These are phyloP conservation scores for Lamprotornis superbus DNA, from an alignment of 2,113 vertebrate species.

Conservation along the genomic window DNA sequence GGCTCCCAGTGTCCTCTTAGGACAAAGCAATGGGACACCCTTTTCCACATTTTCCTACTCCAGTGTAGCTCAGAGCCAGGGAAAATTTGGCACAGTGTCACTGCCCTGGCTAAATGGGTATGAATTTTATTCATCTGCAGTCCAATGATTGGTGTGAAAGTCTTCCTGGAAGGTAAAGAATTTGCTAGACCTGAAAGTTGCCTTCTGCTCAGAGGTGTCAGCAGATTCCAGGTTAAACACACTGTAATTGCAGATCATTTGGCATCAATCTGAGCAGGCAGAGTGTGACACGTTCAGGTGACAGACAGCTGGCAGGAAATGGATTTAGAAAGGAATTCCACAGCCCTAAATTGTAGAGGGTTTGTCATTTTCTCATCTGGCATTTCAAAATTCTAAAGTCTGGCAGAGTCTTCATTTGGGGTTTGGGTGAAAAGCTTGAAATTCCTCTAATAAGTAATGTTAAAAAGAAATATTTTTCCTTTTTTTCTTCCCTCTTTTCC, in stretches of 20 bases:
- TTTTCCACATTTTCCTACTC: background rate
- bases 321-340: background rate
- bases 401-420: background rate
- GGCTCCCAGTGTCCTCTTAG: rapidly evolving
- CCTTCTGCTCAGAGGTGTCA: background rate
- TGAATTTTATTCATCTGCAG: background rate
- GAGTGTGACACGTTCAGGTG: background rate
- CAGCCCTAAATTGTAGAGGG: background rate
- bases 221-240: background rate
- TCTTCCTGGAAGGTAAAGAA: background rate
- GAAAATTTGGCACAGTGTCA: rapidly evolving
- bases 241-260: background rate
- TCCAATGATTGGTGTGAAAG: background rate
- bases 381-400: background rate
- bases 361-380: background rate
- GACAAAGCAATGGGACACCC: rapidly evolving
- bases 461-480: background rate
- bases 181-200: background rate
- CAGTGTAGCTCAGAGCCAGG: background rate
- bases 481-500: background rate
- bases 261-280: background rate
- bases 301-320: background rate
- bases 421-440: background rate
- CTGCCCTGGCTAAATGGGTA: background rate
- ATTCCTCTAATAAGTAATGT: background rate